Base-by-base conservation (phyloP, 2,888 invertebrate genomes). In the Suillia variegata region DNA sequence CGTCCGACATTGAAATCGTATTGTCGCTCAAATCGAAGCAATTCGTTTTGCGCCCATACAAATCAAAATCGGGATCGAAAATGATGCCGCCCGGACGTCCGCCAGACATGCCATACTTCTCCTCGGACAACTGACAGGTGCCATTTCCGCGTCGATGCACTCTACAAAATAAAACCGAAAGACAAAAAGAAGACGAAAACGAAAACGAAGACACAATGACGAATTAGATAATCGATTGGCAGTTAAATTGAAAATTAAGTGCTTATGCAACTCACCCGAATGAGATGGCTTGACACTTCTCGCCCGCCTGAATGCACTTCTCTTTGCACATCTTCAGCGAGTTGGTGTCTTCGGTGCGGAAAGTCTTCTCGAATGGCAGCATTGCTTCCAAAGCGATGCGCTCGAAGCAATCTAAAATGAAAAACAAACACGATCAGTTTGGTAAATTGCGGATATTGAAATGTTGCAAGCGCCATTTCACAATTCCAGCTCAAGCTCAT, bases 331-430 rank as follows among this genome's bases (percentile, higher is more conserved):
- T 85, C 54, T 84, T 83, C 62, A 86, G 83, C 47, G 85, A 86
- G 77, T 87, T 85, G 80, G 86, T 86, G 18, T 86, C 84, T 50
- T 86, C 84, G 61, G 86, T 87, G 22, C 86, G 85, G 69, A 86
- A 87, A 81, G 87, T 86, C 82, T 85, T 85, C 72, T 83, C 83
- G 31, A 75, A 76, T 33, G 86, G 85, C 62, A 88, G 76, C 76
- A 87, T 86, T 61, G 87, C 87, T 54, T 88, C 88, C 62, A 88
- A 84, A 1, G 87, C 85, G 59, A 88, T 82, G 62, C 88, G 84
- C 68, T 88, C 87, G 74, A 88, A 88, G 71, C 88, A 88, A 71
- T n/a, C n/a, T n/a, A n/a, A n/a, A n/a, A n/a, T n/a, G n/a, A n/a
- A n/a, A n/a, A n/a, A n/a, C n/a, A n/a, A n/a, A n/a, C n/a, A n/a